Conservation (phyloP, 2,113 vertebrate species). For the Alethe castanea region DNA sequence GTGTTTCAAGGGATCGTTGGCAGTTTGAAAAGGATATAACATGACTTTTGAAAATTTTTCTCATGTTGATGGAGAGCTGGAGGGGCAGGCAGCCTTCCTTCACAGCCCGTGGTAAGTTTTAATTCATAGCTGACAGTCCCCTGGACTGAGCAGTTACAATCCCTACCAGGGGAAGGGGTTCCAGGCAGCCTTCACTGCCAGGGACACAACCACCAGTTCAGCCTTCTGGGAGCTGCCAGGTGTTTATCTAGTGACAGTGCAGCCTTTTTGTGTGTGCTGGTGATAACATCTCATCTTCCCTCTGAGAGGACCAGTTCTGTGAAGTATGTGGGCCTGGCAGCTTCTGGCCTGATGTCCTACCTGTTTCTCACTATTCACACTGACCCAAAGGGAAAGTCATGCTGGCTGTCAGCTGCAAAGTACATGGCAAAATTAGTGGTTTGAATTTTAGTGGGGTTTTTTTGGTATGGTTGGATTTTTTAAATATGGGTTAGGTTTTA, state of each 20-base stretch:
- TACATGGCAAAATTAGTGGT: not conserved
- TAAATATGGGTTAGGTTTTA: not conserved
- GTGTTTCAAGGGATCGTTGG: not conserved
- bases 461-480: not conserved
- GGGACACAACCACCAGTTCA: not conserved
- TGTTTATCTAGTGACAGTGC: not conserved
- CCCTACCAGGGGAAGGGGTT: not conserved
- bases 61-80: not conserved
- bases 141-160: not conserved
- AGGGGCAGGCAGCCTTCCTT: not conserved
- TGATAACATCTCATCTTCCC: not conserved
- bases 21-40: not conserved
- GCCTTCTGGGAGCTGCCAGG: not conserved
- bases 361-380: not conserved
- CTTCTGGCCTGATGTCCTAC: not conserved
- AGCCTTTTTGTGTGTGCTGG: not conserved
- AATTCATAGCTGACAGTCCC: not conserved
- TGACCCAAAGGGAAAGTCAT: not conserved
- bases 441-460: not conserved
- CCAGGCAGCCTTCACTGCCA: not conserved
- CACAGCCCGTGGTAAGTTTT: not conserved
- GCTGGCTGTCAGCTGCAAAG: not conserved
- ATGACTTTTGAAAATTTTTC: not conserved
- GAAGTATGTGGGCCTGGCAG: accelerated
- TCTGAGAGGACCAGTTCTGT: not conserved